Evolutionary conservation across 2,888 invertebrate species (phyloP).

Genomic region (Tromatobia lineatoria): DNA sequence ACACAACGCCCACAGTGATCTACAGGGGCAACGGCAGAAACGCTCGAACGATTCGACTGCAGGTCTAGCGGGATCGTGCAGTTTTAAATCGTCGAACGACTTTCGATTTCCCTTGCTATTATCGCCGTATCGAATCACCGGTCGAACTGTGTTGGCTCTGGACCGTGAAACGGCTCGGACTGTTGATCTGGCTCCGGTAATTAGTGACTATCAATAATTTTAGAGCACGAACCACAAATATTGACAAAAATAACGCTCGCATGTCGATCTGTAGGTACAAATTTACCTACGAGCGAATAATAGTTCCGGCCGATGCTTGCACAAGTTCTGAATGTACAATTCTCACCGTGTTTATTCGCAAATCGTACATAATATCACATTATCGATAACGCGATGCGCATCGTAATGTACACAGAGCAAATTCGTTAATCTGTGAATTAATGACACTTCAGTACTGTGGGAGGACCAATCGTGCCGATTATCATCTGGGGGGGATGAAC

Average conservation of each 20-base stretch:
- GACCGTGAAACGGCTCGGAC: slow-evolving; percentile 61
- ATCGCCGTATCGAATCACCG: slow-evolving; percentile 61
- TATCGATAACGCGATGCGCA: slow-evolving; percentile 43
- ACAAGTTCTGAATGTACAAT: background rate
- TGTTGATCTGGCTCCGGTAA: slow-evolving; percentile 63
- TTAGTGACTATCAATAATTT: slow-evolving; percentile 65
- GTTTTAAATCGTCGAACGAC: slow-evolving; percentile 66
- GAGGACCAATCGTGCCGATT: slow-evolving; percentile 41
- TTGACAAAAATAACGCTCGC: slow-evolving; percentile 28
- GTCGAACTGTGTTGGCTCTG: slow-evolving; percentile 32
- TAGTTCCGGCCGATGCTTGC: slow-evolving; percentile 36
- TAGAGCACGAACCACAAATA: slow-evolving; percentile 34
- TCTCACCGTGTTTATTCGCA: slow-evolving; percentile 11
- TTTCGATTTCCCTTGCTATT: slow-evolving; percentile 70
- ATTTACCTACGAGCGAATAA: slow-evolving; percentile 24
- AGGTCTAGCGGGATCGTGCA: slow-evolving; percentile 25
- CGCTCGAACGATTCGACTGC: slow-evolving; percentile 61
- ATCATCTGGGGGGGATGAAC: slow-evolving; percentile 51
- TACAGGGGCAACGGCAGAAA: slow-evolving; percentile 41
- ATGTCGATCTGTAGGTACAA: background rate
- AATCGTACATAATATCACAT: slow-evolving; percentile 20
- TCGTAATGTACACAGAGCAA: slow-evolving; percentile 33
- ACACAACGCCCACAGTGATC: slow-evolving; percentile 19
- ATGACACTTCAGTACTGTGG: slow-evolving; percentile 17
- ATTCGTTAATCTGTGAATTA: slow-evolving; percentile 57